phyloP scores from a whole-genome alignment of 1,140 invertebrate genomes.

The Drosophila ohnishii region DNA sequence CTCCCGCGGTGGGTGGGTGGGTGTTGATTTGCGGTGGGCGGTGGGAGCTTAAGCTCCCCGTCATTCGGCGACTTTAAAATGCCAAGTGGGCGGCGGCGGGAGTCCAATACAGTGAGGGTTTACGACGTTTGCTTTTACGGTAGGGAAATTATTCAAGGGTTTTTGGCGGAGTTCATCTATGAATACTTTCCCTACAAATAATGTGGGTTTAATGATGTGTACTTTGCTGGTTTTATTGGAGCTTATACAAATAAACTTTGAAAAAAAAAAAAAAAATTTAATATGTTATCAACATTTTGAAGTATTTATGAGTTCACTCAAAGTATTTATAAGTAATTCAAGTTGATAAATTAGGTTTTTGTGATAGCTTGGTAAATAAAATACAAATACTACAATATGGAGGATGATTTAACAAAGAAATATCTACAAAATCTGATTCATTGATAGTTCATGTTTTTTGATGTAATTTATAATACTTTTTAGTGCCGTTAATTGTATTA shows the following conservation, averaged over 20 bases:
- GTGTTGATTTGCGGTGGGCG: constrained; percentile 3
- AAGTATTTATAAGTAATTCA: neutral
- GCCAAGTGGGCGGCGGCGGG: constrained; percentile 30
- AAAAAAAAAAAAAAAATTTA: too few relatives aligned
- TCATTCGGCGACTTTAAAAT: constrained; percentile 24
- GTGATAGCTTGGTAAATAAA: neutral
- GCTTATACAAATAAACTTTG: neutral
- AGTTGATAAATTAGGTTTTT: neutral
- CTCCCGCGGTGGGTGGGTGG: neutral
- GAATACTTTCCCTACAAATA: neutral
- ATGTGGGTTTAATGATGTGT: constrained; percentile 5
- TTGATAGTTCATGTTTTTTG: neutral
- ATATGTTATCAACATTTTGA: neutral
- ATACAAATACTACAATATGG: neutral
- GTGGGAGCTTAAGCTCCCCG: neutral
- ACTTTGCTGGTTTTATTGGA: constrained; percentile 1
- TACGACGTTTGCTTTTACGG: constrained; percentile 11
- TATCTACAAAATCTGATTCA: neutral
- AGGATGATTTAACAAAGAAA: neutral
- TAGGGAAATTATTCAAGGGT: neutral
- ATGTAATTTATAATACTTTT: constrained; percentile 72
- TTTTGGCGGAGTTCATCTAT: neutral
- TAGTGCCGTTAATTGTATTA: constrained; percentile 85
- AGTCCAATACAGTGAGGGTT: constrained; percentile 6
- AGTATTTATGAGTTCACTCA: too few relatives aligned